A percentile compares a stretch with the other conserved stretches of the same genome.
Conservation (phyloP, 2,113 vertebrate species). For the Thamnophis sirtalis region DNA sequence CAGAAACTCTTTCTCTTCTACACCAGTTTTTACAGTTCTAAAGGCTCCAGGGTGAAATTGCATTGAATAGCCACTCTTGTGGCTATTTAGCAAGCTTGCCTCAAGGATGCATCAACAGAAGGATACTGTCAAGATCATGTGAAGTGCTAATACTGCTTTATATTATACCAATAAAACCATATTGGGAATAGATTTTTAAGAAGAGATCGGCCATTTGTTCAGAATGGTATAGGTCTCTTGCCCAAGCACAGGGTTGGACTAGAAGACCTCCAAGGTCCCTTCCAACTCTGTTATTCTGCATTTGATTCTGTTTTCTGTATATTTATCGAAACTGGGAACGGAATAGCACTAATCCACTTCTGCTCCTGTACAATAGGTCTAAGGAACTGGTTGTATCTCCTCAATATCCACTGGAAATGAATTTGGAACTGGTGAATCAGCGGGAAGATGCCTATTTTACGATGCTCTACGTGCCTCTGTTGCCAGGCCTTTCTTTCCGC, state of each 20-base stretch:
- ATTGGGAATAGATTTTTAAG: background rate
- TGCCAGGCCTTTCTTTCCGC: constrained; percentile 25
- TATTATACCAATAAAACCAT: background rate
- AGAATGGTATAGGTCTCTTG: background rate
- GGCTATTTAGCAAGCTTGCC: background rate
- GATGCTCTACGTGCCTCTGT: background rate
- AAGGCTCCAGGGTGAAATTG: background rate
- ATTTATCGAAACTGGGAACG: background rate
- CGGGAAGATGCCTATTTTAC: constrained; percentile 8
- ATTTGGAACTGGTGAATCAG: constrained; percentile 1
- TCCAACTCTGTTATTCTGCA: background rate
- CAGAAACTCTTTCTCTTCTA: background rate
- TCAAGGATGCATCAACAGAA: background rate
- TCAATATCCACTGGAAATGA: background rate
- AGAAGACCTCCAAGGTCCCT: background rate
- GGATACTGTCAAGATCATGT: background rate
- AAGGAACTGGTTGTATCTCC: background rate
- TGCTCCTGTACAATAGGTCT: background rate
- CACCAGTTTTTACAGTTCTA: background rate
- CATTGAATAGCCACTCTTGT: background rate
- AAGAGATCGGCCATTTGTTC: background rate
- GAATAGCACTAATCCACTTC: background rate
- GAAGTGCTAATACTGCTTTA: background rate
- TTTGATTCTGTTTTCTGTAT: background rate
- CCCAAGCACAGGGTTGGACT: background rate